These are phyloP conservation scores for Archips crataeganus DNA, from an alignment of 2,888 invertebrate genomes.

Conservation along the genomic window DNA sequence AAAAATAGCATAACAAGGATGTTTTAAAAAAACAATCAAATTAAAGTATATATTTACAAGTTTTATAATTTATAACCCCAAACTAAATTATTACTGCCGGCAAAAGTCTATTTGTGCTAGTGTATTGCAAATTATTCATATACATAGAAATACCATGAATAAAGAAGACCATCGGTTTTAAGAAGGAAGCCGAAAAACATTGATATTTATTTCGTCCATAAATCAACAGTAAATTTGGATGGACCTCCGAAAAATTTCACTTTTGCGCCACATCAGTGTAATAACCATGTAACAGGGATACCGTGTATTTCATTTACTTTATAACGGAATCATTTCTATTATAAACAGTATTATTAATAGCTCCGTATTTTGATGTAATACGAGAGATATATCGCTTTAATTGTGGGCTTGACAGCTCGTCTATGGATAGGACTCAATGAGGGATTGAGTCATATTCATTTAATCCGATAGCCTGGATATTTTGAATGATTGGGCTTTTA, in stretches of 20 bases:
- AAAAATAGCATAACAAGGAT: too few species aligned
- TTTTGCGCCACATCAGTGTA: background rate
- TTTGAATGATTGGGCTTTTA: background rate
- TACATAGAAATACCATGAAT: too few species aligned
- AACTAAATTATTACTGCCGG: too few species aligned
- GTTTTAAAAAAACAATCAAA: too few species aligned
- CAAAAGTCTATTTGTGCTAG: too few species aligned
- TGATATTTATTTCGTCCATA: too few species aligned
- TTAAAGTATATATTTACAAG: too few species aligned
- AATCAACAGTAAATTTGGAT: background rate
- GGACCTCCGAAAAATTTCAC: background rate
- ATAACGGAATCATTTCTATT: background rate
- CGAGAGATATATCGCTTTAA: background rate
- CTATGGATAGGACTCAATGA: background rate
- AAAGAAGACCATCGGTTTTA: too few species aligned
- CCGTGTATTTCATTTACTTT: slow-evolving; percentile 3
- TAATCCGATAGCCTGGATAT: background rate
- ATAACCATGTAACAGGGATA: background rate
- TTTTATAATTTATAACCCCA: too few species aligned
- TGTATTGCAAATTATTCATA: too few species aligned
- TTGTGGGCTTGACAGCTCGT: slow-evolving; percentile 1
- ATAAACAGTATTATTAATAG: slow-evolving; percentile 7
- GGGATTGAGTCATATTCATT: background rate
- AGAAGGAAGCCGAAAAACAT: too few species aligned
- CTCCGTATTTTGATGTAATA: background rate